These are phyloP conservation scores for Phengaris alcon DNA, from an alignment of 2,888 invertebrate genomes.

Conservation along the genomic window DNA sequence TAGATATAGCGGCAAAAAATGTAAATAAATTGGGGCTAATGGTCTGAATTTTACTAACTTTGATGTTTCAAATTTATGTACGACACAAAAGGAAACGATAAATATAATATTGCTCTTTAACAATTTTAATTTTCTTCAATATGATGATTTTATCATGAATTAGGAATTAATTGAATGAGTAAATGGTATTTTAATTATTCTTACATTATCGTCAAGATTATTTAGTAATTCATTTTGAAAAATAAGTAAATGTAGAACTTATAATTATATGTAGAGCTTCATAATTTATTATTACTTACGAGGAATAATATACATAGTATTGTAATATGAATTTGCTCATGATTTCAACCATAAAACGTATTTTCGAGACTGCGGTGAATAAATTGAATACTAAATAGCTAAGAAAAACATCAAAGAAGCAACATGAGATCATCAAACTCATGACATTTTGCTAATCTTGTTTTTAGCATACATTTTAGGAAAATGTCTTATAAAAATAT, in stretches of 20 bases:
- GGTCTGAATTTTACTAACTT: background rate
- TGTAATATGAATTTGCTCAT: too few relatives aligned
- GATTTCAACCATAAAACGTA: background rate
- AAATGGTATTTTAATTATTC: background rate
- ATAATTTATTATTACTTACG: too few relatives aligned
- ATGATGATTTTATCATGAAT: background rate
- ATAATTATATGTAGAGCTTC: background rate
- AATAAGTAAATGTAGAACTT: background rate
- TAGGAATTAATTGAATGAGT: background rate
- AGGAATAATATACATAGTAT: too few relatives aligned
- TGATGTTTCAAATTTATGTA: background rate
- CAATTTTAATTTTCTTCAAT: background rate
- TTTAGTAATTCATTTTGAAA: background rate
- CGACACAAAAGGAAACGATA: background rate
- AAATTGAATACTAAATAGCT: background rate
- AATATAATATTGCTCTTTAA: background rate
- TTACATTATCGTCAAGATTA: background rate
- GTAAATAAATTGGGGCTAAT: background rate
- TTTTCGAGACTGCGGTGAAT: background rate
- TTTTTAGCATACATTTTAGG: background rate
- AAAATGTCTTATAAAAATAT: constrained; percentile 23
- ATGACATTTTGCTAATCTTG: background rate
- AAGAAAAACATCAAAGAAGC: background rate
- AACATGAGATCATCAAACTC: constrained; percentile 8
- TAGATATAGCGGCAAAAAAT: background rate